Conservation (phyloP, 2,797 vertebrate genomes). For the Microctenopoma stevenorrisi region DNA sequence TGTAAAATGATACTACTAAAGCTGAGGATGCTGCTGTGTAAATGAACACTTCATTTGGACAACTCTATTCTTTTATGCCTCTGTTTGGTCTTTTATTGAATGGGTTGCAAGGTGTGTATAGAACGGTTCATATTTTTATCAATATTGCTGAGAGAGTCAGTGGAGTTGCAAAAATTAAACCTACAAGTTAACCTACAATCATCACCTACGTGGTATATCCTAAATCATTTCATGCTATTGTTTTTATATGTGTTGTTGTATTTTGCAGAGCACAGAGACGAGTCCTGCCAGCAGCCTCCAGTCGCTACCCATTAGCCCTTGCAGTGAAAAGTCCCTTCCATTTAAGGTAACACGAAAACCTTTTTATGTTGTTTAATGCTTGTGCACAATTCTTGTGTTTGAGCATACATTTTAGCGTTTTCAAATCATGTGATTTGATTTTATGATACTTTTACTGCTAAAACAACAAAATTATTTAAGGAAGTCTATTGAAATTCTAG, state of each 20-base stretch:
- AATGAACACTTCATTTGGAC: slow-evolving; percentile 1
- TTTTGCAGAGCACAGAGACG: slow-evolving; percentile 91
- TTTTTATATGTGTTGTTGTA: slow-evolving; percentile 35
- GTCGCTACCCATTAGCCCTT: slow-evolving; percentile 95
- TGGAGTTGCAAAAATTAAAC: background rate
- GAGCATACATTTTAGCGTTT: too few species aligned
- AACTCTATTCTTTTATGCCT: background rate
- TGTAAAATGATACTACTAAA: background rate
- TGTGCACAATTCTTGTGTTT: background rate
- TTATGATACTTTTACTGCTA: too few species aligned
- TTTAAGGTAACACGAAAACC: slow-evolving; percentile 89
- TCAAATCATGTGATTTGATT: too few species aligned
- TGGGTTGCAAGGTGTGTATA: background rate
- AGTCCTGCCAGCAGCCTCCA: slow-evolving; percentile 94
- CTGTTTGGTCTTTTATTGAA: background rate
- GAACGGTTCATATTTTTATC: background rate
- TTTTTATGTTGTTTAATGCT: slow-evolving; percentile 1
- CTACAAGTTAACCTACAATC: background rate
- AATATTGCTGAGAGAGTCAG: slow-evolving; percentile 20
- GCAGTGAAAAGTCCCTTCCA: slow-evolving; percentile 90
- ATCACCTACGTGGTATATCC: background rate
- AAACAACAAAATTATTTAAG: too few species aligned
- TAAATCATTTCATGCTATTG: background rate
- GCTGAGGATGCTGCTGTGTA: background rate
- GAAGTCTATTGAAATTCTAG: too few species aligned